Conservation (phyloP, 2,113 vertebrate genomes). For the Uria aalge region DNA sequence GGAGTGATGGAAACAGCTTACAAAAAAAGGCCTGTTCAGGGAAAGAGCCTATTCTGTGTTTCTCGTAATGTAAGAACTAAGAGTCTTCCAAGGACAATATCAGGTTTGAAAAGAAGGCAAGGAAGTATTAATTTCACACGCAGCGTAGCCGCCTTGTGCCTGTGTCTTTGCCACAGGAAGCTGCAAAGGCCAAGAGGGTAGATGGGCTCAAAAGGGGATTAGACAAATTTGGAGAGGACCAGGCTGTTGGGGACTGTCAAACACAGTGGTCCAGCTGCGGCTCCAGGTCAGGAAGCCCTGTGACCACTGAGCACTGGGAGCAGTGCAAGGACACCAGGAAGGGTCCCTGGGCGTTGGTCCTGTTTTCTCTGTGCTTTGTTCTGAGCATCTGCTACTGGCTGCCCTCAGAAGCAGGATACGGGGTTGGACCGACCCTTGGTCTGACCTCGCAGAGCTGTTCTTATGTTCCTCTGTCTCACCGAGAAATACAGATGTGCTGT, state of each 20-base stretch:
- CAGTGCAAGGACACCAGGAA: neutral
- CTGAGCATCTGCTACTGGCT: neutral
- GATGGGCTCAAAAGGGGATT: neutral
- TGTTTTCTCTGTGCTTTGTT: neutral
- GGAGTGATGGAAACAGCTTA: neutral
- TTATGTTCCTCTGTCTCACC: neutral
- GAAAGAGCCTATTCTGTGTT: neutral
- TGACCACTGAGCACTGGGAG: neutral
- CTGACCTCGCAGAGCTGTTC: neutral
- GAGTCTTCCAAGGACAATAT: neutral
- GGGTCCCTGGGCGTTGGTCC: neutral
- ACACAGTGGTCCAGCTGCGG: neutral
- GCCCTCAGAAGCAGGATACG: neutral
- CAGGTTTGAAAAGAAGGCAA: neutral
- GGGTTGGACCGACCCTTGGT: neutral
- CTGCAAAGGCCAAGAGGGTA: neutral
- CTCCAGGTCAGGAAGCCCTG: neutral
- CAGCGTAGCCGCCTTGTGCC: accelerated
- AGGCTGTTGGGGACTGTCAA: neutral
- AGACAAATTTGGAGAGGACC: neutral
- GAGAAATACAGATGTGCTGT: conserved; percentile 35
- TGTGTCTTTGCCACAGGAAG: neutral
- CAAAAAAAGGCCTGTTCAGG: neutral
- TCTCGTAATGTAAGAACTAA: neutral
- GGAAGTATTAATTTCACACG: neutral